phyloP scores from a whole-genome alignment of 1,140 invertebrate genomes.

The Pantala flavescens region DNA sequence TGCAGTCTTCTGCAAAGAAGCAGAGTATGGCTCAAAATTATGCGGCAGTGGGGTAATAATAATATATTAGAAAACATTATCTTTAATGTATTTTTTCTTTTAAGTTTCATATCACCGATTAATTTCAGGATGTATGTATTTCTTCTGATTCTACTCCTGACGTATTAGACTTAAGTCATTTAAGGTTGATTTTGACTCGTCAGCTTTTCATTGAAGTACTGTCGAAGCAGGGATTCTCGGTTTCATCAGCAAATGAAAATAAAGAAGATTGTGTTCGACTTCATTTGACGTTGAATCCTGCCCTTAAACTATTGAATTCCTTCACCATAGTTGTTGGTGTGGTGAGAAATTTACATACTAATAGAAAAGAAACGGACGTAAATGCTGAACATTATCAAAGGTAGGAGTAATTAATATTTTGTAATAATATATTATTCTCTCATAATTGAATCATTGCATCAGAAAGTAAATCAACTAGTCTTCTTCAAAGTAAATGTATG shows the following conservation, averaged over 20 bases:
- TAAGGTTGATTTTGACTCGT: not conserved
- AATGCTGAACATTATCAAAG: not conserved
- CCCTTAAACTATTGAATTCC: not conserved
- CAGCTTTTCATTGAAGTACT: not conserved
- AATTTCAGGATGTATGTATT: not conserved
- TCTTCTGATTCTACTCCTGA: not conserved
- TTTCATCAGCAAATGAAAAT: not conserved
- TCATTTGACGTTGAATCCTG: not conserved
- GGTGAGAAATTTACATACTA: not conserved
- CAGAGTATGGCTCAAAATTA: too few species aligned
- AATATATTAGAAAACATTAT: too few species aligned
- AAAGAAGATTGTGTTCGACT: not conserved
- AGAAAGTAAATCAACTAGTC: too few species aligned
- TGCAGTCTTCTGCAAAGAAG: too few species aligned
- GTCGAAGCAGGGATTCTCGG: not conserved
- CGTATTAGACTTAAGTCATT: not conserved
- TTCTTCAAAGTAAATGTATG: not conserved
- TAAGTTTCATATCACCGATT: not conserved
- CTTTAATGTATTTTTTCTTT: not conserved
- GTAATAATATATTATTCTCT: too few species aligned
- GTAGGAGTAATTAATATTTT: too few species aligned
- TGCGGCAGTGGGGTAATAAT: too few species aligned
- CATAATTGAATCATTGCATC: too few species aligned
- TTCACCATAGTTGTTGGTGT: not conserved
- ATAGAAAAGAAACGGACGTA: not conserved